A percentile compares a stretch with the other conserved stretches of the same genome.
These are phyloP conservation scores for Pteropus alecto DNA, from an alignment of 2,113 vertebrate genomes.

Conservation along the genomic window DNA sequence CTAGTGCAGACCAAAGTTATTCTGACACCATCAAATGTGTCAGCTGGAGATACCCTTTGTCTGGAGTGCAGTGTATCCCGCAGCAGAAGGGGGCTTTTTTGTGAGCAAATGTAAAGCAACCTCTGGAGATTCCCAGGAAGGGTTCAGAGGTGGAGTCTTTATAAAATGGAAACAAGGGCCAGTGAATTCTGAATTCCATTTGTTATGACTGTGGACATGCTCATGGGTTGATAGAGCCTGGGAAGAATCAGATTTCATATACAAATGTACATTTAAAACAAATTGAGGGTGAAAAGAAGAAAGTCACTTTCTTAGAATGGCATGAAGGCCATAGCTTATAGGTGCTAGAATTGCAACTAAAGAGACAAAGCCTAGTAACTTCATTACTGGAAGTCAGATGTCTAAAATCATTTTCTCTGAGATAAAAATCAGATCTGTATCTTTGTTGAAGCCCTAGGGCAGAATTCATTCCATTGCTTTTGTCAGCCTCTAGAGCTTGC, in stretches of 20 bases:
- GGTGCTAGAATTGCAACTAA: not conserved
- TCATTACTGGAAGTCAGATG: not conserved
- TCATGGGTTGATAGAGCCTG: not conserved
- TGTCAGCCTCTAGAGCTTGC: not conserved
- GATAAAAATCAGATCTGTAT: not conserved
- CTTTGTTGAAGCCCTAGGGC: not conserved
- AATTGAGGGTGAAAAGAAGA: not conserved
- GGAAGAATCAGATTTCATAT: not conserved
- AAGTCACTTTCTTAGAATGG: not conserved
- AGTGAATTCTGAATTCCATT: not conserved
- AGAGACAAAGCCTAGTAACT: not conserved
- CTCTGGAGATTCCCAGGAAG: not conserved
- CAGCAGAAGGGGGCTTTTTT: not conserved
- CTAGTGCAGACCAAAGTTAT: not conserved
- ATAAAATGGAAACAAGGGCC: not conserved
- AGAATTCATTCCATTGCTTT: not conserved
- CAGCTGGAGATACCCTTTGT: not conserved
- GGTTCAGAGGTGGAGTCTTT: not conserved
- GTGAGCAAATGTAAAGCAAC: not conserved
- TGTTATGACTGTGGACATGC: not conserved
- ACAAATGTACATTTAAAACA: not conserved
- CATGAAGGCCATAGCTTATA: too few species aligned
- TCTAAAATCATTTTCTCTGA: not conserved
- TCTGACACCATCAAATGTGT: too few species aligned
- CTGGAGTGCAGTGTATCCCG: not conserved